Evolutionary conservation across 1,140 invertebrate genomes (phyloP).

Genomic region (Colletes latitarsis): DNA sequence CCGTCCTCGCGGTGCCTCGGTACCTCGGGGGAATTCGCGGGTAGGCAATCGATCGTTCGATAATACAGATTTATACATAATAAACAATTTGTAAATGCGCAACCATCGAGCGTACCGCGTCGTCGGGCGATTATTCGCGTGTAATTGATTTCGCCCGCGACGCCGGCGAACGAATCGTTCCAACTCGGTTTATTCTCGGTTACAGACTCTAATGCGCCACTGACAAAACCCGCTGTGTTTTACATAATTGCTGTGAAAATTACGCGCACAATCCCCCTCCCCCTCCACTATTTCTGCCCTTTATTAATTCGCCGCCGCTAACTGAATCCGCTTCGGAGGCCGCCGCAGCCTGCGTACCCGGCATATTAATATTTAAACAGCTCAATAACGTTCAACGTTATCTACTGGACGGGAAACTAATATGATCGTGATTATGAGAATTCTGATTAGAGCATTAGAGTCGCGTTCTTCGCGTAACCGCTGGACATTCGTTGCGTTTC

Average conservation of each 20-base stretch:
- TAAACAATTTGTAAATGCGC: constrained; percentile 43
- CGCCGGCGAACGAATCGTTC: constrained; percentile 23
- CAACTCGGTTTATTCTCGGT: constrained; percentile 9
- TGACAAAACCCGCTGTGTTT: constrained; percentile 30
- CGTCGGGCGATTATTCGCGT: constrained; percentile 27
- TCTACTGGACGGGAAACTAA: not conserved
- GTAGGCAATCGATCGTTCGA: not conserved
- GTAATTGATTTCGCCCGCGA: constrained; percentile 33
- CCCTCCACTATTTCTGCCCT: constrained; percentile 32
- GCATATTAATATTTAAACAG: constrained; percentile 3
- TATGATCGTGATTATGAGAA: no score
- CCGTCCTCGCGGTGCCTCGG: not conserved
- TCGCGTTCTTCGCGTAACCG: no score
- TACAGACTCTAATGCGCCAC: not conserved
- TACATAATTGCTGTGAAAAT: constrained; percentile 49
- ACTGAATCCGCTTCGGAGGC: not conserved
- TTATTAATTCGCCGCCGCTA: constrained; percentile 21
- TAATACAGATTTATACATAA: constrained; percentile 42
- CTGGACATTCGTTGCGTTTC: no score
- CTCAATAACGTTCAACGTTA: not conserved
- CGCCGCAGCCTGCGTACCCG: not conserved
- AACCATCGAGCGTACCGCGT: constrained; percentile 9
- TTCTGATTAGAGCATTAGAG: no score
- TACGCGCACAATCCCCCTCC: constrained; percentile 15
- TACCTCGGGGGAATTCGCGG: no score